Evolutionary conservation across 2,888 invertebrate genomes (phyloP), one percentile per base, ranked within the genome.

Genomic region (Vannuccia rotundouncinata): DNA sequence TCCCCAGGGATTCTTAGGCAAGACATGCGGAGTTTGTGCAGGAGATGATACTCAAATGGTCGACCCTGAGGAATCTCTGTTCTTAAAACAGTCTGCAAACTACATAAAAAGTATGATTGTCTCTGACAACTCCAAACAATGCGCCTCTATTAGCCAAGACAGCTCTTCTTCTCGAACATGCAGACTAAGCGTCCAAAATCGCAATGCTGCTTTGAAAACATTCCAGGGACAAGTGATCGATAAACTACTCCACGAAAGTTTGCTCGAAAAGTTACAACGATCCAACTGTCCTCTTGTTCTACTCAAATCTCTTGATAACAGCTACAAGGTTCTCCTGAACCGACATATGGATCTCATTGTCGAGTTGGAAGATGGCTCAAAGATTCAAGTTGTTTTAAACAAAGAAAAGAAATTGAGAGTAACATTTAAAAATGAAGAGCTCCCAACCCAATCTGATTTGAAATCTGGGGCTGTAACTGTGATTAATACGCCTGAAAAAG

Each of bases 341-440:
- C 66, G 66, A 5, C 66, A 66, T 27, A 66, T 66, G 66, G 66
- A 66, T 66, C 66, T 66, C 25, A 66, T 66, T 22, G 10, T 66
- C 5, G 10, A 66, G 25, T 27, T 66, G 5, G 17, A 45, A 10
- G 66, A 66, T 66, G 66, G 66, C 2, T 13, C 25, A 22, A 66
- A 66, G 25, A 22, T 66, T 2, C 2, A 66, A 13, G 66, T 66
- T 13, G 25, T 66, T 22, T 66, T 66, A 66, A 66, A 66, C 25
- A n/a, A 5, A 2, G 22, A 66, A 5, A 66, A 66, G 5, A 5
- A 66, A 66, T 66, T 66, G 25, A 22, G 25, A 66, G 66, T 22
- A 66, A 5, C 2, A 17, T 22, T 66, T 2, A 66, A 66, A 66
- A 27, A 27, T 5, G 66, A 66, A 27, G 25, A 66, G 5, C 22